Evolutionary conservation across 2,113 vertebrate species (phyloP).

Genomic region (Callaeas wilsoni): DNA sequence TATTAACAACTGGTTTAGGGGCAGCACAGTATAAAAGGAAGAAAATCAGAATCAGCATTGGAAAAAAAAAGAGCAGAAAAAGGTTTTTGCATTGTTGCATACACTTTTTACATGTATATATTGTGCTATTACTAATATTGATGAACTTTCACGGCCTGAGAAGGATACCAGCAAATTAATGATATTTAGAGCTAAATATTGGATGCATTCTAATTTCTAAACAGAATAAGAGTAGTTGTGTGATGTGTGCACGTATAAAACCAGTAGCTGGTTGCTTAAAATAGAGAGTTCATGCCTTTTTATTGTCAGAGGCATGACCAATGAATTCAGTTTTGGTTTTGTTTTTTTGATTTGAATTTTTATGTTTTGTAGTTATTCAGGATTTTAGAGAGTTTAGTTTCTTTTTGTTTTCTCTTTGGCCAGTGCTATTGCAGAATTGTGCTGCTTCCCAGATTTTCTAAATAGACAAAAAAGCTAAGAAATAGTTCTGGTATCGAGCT

Average conservation of each 20-base stretch:
- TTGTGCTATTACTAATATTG: neutral
- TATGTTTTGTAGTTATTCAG: fast-evolving
- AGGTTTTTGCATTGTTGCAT: neutral
- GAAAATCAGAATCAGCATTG: neutral
- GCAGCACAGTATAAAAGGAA: neutral
- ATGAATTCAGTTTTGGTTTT: neutral
- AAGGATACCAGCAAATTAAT: neutral
- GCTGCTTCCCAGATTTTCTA: neutral
- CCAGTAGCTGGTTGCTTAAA: neutral
- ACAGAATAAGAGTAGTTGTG: neutral
- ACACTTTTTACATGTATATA: neutral
- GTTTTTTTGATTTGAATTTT: neutral
- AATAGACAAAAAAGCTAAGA: neutral
- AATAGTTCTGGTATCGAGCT: neutral
- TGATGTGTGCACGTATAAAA: neutral
- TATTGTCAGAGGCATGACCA: neutral
- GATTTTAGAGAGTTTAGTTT: fast-evolving
- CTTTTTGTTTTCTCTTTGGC: neutral
- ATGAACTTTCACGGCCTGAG: neutral
- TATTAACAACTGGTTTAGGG: neutral
- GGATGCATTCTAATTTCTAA: neutral
- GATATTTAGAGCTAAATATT: neutral
- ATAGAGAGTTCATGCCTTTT: neutral
- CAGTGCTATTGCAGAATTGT: neutral
- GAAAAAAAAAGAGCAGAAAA: neutral